Evolutionary conservation across 2,888 invertebrate species (phyloP).

Genomic region (Tetrapedia diversipes): DNA sequence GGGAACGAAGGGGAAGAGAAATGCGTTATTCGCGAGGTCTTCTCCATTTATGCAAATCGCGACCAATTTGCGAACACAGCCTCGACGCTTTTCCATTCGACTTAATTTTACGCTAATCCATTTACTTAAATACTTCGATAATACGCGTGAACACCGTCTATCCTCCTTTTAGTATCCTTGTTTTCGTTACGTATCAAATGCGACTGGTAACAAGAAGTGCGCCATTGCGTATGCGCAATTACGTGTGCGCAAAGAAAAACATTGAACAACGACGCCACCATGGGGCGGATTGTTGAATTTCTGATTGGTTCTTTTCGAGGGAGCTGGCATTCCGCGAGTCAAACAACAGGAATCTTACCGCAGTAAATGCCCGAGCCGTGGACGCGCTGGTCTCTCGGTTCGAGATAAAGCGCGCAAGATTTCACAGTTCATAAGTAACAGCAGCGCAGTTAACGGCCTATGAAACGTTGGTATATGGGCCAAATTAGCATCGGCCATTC

Average conservation of each 20-base stretch:
- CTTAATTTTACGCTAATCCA: slow-evolving; percentile 57
- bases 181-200: slow-evolving; percentile 10
- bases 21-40: slow-evolving; percentile 4
- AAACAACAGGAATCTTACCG: background rate
- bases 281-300: slow-evolving; percentile 12
- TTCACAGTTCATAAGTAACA: slow-evolving; percentile 49
- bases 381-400: background rate
- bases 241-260: background rate
- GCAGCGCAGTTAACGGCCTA: slow-evolving; percentile 59
- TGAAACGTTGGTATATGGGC: slow-evolving; percentile 64
- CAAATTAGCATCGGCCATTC: slow-evolving; percentile 55
- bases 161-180: background rate
- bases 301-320: background rate
- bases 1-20: slow-evolving; percentile 13
- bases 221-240: background rate
- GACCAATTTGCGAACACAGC: slow-evolving; percentile 36
- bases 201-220: background rate
- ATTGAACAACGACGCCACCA: slow-evolving; percentile 3
- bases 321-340: slow-evolving; percentile 13
- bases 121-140: slow-evolving; percentile 40
- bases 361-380: background rate
- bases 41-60: slow-evolving; percentile 43
- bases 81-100: slow-evolving; percentile 39
- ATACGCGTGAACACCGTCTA: slow-evolving; percentile 17
- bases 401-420: slow-evolving; percentile 44